Percentiles rank a stretch among this genome's conserved stretches.
These are phyloP conservation scores for Podarcis lilfordi DNA, from an alignment of 2,797 vertebrate genomes.

Conservation along the genomic window DNA sequence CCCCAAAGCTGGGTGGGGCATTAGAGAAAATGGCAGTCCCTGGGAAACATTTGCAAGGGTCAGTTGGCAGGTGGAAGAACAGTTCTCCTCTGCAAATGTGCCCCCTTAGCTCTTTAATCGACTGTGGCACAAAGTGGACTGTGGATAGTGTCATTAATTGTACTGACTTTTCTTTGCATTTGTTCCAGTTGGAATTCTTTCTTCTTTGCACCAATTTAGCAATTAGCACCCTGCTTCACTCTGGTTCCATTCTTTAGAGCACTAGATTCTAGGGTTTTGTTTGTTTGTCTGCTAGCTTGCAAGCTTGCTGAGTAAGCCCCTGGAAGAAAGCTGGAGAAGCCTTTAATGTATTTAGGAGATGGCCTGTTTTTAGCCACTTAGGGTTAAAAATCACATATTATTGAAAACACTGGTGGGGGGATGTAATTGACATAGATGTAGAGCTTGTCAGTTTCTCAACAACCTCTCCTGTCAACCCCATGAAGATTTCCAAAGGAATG, in stretches of 20 bases:
- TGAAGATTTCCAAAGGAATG: conserved; percentile 37
- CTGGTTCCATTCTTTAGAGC: conserved; percentile 7
- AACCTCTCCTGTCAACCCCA: conserved; percentile 45
- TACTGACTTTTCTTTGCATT: not conserved
- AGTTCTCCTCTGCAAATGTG: not conserved
- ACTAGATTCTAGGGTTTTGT: not conserved
- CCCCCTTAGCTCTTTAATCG: not conserved
- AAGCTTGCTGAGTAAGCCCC: conserved; percentile 33
- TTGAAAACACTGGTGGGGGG: conserved; percentile 51
- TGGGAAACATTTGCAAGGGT: too few species aligned
- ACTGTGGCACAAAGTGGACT: not conserved
- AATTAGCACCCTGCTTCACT: not conserved
- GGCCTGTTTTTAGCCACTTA: conserved; percentile 69
- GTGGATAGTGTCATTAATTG: not conserved
- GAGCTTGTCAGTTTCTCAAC: conserved; percentile 43
- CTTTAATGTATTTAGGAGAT: conserved; percentile 72
- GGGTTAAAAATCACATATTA: conserved; percentile 65
- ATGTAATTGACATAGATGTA: conserved; percentile 35
- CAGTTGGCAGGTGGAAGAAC: too few species aligned
- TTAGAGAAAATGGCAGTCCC: not conserved
- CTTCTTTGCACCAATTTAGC: not conserved
- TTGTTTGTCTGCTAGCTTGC: conserved; percentile 59
- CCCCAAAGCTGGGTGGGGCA: not conserved
- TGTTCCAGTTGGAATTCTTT: not conserved
- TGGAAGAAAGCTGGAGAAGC: conserved; percentile 56